Conservation (phyloP, 2,113 vertebrate genomes). For the Aegotheles bennettii region DNA sequence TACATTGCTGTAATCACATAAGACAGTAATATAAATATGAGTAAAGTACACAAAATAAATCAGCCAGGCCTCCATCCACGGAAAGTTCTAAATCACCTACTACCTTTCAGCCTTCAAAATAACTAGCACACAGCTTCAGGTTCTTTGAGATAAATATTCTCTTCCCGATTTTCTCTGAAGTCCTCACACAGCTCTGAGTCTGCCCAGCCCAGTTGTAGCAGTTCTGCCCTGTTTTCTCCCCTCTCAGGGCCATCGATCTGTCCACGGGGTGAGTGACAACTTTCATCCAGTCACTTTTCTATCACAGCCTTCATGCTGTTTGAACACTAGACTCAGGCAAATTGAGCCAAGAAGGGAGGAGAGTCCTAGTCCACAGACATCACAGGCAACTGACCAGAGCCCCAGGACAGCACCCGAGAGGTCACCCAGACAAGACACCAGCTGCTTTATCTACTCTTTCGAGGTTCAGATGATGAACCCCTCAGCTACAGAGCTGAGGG, state of each 20-base stretch:
- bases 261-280: background rate
- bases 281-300: background rate
- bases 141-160: background rate
- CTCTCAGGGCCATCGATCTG: background rate
- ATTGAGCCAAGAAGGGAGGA: background rate
- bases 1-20: background rate
- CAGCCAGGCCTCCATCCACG: background rate
- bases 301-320: background rate
- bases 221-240: background rate
- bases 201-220: background rate
- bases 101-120: background rate
- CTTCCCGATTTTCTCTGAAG: background rate
- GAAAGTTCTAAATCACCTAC: background rate
- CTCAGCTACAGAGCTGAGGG: background rate
- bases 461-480: background rate
- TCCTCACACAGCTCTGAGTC: background rate
- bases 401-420: background rate
- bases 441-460: background rate
- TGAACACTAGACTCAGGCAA: rapidly evolving
- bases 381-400: rapidly evolving
- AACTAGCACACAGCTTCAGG: background rate
- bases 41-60: background rate
- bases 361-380: background rate
- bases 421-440: background rate
- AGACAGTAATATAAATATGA: background rate